Base-by-base conservation (phyloP, 2,113 vertebrate genomes). In the Indicator indicator region DNA sequence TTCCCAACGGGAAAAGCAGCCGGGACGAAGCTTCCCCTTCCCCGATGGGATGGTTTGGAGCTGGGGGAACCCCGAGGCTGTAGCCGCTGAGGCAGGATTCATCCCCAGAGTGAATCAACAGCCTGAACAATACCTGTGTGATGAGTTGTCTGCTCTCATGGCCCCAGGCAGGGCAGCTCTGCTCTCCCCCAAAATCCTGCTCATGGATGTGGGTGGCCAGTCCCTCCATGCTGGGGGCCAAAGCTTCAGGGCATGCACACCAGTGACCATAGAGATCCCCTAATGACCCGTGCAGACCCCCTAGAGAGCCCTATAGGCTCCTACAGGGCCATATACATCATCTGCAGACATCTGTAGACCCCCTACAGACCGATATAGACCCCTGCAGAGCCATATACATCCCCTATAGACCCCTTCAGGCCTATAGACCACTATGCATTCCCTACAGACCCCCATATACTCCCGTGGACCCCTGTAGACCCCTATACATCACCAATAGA, bases 1-100 rank as follows among this genome's bases (percentile, higher is more conserved):
- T 89, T 93, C 90, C 74, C 86, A 67, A 56, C 5, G 91, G 89
- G 86, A 96, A 93, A 86, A 86, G 65, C 92, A 89, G 94, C 85
- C 1, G n/a, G n/a, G 46, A 56, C 5, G 0, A 91, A 84, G 62
- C 78, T 94, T 96, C 67, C 78, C 91, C 46, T 93, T 87, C 88
- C 74, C 86, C 78, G 27, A 81, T 0, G 6, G 56, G 74, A 58
- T 21, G 36, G 56, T 70, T 26, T 67, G 55, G 48, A 50, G 48
- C 20, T 2, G 12, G 10, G 5, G 10, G 8, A 59, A 28, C 52
- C 63, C 68, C 1, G 6, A 52, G 44, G 59, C 62, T 85, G 81
- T 44, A 67, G 5, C 48, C 23, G 48, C 48, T 50, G 20, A 23
- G 20, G 48, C 18, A 44, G 68, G 56, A 79, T 86, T 50, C 48